These are phyloP conservation scores for Dynastes grantii DNA, from an alignment of 2,888 invertebrate genomes.

Conservation along the genomic window DNA sequence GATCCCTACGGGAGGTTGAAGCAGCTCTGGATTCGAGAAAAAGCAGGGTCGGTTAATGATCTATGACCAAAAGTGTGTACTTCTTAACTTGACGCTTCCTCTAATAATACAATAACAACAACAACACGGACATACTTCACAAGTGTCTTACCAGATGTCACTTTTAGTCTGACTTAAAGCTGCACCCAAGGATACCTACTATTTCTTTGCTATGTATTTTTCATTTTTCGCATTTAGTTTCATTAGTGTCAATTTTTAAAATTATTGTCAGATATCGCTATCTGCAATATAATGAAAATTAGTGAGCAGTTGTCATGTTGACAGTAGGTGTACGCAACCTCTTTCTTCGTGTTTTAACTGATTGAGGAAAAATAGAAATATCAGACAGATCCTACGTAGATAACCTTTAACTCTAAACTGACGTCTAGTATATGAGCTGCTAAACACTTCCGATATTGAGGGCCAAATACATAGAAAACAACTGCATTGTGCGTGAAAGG, in stretches of 20 bases:
- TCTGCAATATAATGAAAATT: background rate
- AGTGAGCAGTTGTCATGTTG: background rate
- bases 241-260: too few relatives aligned
- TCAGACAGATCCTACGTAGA: background rate
- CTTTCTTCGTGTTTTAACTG: too few relatives aligned
- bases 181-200: too few relatives aligned
- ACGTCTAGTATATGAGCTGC: background rate
- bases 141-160: too few relatives aligned
- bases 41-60: too few relatives aligned
- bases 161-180: too few relatives aligned
- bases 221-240: too few relatives aligned
- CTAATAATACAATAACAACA: background rate
- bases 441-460: background rate
- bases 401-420: background rate
- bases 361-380: background rate
- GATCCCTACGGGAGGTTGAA: too few relatives aligned
- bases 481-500: conserved; percentile 30
- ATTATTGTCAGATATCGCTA: background rate
- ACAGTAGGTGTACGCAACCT: background rate
- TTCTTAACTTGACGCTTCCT: background rate
- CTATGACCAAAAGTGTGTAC: too few relatives aligned
- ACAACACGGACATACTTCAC: too few relatives aligned
- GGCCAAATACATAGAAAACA: conserved; percentile 21
- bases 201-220: too few relatives aligned
- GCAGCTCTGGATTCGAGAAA: too few relatives aligned